phyloP scores from a whole-genome alignment of 2,888 invertebrate genomes.

The Parascotia fuliginaria region DNA sequence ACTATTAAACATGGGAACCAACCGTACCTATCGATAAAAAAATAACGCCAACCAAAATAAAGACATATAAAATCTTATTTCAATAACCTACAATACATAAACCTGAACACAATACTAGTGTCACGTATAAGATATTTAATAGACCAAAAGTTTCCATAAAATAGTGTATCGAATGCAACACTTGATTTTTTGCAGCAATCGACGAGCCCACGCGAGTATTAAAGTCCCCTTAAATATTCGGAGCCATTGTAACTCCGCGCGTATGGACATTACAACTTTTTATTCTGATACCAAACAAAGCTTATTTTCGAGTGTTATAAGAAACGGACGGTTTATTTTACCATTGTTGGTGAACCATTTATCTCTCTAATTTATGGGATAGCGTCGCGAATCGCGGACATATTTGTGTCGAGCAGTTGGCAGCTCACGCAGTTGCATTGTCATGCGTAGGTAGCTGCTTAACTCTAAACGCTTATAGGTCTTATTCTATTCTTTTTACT shows the following conservation, averaged over 20 bases:
- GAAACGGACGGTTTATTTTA: slow-evolving; percentile 78
- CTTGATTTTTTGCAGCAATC: slow-evolving; percentile 64
- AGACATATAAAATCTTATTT: slow-evolving; percentile 46
- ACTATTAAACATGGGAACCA: slow-evolving; percentile 28
- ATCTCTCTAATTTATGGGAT: slow-evolving; percentile 83
- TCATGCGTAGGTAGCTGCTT: slow-evolving; percentile 45
- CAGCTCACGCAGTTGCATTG: slow-evolving; percentile 60
- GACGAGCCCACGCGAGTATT: slow-evolving; percentile 56
- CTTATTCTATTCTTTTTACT: slow-evolving; percentile 5
- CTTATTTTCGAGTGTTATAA: slow-evolving; percentile 77
- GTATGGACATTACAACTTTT: slow-evolving; percentile 78
- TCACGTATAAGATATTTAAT: slow-evolving; percentile 51
- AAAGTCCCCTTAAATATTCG: slow-evolving; percentile 68
- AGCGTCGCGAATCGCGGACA: slow-evolving; percentile 77
- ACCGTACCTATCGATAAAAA: slow-evolving; percentile 34
- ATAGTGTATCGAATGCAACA: slow-evolving; percentile 51
- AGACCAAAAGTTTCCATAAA: slow-evolving; percentile 64
- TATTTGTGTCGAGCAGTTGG: slow-evolving; percentile 67
- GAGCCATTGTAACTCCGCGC: slow-evolving; percentile 65
- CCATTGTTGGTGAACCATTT: slow-evolving; percentile 82
- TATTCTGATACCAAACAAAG: slow-evolving; percentile 69
- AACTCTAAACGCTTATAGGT: slow-evolving; percentile 14
- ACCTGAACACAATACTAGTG: slow-evolving; percentile 41
- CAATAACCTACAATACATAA: slow-evolving; percentile 37
- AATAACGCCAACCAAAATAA: slow-evolving; percentile 53